Conservation (phyloP, 1,140 invertebrate genomes). For the Bombus pascuorum region DNA sequence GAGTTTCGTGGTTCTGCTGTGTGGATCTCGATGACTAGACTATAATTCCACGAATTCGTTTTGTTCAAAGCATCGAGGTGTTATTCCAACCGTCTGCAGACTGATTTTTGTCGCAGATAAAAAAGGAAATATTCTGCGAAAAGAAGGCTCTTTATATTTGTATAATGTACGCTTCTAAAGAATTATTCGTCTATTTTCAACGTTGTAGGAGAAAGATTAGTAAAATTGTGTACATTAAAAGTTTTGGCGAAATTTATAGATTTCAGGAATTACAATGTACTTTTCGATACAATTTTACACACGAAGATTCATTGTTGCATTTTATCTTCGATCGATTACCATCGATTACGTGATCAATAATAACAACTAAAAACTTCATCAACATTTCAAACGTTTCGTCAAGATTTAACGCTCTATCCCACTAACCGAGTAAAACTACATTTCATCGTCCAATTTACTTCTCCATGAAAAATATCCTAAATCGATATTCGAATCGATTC, state of each 20-base stretch:
- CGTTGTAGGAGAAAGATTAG: neutral
- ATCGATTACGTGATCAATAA: too few relatives aligned
- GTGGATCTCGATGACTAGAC: slow-evolving; percentile 23
- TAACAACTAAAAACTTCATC: too few relatives aligned
- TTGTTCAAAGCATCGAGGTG: neutral
- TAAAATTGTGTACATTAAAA: neutral
- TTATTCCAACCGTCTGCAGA: neutral
- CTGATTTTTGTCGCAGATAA: neutral
- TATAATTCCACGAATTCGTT: slow-evolving; percentile 20
- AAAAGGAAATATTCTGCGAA: neutral
- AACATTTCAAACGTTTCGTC: fast-evolving
- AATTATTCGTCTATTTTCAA: neutral
- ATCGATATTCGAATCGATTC: too few relatives aligned
- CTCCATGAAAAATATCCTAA: too few relatives aligned
- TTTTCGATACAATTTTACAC: neutral
- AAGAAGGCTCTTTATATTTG: neutral
- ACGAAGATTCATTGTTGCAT: neutral
- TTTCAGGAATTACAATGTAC: neutral
- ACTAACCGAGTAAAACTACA: too few relatives aligned
- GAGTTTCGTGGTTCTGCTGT: slow-evolving; percentile 24
- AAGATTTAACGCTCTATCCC: too few relatives aligned
- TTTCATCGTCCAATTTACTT: too few relatives aligned
- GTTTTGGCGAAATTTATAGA: neutral
- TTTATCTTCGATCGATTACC: too few relatives aligned
- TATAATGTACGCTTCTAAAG: neutral